These are phyloP conservation scores for Phyllostomus hastatus DNA, from an alignment of 2,113 vertebrate species.

Conservation along the genomic window DNA sequence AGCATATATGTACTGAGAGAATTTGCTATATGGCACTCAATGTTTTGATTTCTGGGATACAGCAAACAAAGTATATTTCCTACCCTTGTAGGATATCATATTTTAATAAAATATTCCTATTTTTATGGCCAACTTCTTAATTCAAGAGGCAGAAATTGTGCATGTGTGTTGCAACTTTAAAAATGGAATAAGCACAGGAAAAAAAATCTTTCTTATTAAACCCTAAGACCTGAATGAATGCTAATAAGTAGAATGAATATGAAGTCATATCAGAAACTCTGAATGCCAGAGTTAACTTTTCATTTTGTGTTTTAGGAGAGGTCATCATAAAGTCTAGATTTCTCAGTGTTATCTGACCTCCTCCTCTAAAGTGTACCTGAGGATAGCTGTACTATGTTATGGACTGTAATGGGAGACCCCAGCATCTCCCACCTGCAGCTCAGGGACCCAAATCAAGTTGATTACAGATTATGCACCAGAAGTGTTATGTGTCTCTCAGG, in stretches of 20 bases:
- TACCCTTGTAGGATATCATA: background rate
- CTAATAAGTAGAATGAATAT: background rate
- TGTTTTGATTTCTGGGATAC: background rate
- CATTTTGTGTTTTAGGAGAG: background rate
- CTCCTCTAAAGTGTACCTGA: rapidly evolving
- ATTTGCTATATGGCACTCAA: background rate
- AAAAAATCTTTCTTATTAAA: background rate
- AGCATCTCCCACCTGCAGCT: background rate
- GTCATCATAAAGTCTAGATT: rapidly evolving
- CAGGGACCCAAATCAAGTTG: background rate
- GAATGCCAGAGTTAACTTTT: background rate
- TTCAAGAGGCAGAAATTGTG: background rate
- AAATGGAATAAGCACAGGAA: background rate
- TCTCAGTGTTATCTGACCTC: background rate
- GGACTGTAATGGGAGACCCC: background rate
- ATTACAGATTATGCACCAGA: background rate
- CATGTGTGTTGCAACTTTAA: background rate
- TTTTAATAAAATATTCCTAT: background rate
- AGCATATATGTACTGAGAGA: background rate
- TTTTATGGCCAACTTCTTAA: background rate
- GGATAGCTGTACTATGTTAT: background rate
- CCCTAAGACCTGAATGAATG: background rate
- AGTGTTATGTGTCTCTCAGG: background rate
- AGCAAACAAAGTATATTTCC: background rate
- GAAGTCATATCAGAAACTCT: background rate